phyloP scores from a whole-genome alignment of 2,888 invertebrate species.

The Pecten maximus region DNA sequence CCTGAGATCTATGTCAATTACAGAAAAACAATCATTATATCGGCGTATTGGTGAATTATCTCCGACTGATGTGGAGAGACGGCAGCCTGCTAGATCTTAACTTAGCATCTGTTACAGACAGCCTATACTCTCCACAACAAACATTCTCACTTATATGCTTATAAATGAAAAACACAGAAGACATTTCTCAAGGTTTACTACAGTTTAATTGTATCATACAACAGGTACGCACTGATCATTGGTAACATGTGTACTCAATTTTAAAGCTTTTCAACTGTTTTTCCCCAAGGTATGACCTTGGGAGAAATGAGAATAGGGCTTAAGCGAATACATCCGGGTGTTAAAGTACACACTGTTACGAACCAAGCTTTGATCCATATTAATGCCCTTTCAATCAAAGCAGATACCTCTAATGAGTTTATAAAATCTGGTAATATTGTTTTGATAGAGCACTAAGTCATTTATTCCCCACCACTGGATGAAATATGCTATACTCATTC shows the following conservation, averaged over 20 bases:
- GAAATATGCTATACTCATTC: too few species aligned
- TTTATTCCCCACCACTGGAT: neutral
- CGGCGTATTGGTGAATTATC: neutral
- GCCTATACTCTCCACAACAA: neutral
- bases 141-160: conserved; percentile 8
- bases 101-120: neutral
- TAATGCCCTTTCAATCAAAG: neutral
- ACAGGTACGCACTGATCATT: neutral
- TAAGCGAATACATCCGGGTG: neutral
- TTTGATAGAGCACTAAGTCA: neutral
- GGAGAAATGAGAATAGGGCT: neutral
- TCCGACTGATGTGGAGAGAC: neutral
- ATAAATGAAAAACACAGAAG: neutral
- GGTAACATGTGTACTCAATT: neutral
- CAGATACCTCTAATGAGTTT: neutral
- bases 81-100: neutral
- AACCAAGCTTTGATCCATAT: neutral
- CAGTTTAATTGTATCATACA: neutral
- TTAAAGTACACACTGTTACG: neutral
- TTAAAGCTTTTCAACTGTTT: neutral
- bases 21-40: conserved; percentile 17
- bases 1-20: neutral
- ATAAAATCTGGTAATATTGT: neutral
- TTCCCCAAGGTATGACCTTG: neutral
- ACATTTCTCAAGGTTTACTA: neutral